Base-by-base conservation (phyloP, 1,140 invertebrate species). In the Aphis gossypii region DNA sequence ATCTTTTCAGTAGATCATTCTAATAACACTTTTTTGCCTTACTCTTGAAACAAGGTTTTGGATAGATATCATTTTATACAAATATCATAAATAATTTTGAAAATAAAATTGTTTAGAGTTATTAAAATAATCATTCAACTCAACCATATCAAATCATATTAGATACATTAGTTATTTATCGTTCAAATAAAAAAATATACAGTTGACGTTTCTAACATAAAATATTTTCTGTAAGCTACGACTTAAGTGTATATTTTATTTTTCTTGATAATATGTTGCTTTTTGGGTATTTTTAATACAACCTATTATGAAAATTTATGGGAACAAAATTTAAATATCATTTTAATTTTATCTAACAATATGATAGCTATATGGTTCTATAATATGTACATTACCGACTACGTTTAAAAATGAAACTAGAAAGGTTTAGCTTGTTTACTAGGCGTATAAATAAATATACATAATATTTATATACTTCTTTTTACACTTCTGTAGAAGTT, bases 401-500 rank as follows among this genome's bases (percentile, higher is more conserved):
- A 41, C 23, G n/a, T 38, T 54, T 56, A 25, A 89, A 51, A 89
- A 89, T 48, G n/a, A 89, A 89, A 89, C 48, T 89, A 89, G 88
- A 89, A 41, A 54, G 88, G 48, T 56, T 89, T 89, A 89, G 48
- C 48, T 1, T 54, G n/a, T 89, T 41, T 89, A 30, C 88, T 89
- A 38, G 41, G 21, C 4, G 51, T 41, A 23, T 54, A 84, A 84
- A 84, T 84, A 84, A 25, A 41, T 84, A 84, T 84, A 30, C 41
- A 84, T 41, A 89, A 54, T 89, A 51, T 89, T 11, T 51, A 54
- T 51, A 48, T 87, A n/a, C 18, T 35, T 88, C 21, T 88, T 89
- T 89, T 89, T 89, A 89, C 38, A 25, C 23, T 56, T 14, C 88
- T 89, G 88, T 56, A 89, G 23, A 56, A 89, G 88, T 89, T 89